phyloP scores from a whole-genome alignment of 1,140 invertebrate species.

The Drosophila busckii region DNA sequence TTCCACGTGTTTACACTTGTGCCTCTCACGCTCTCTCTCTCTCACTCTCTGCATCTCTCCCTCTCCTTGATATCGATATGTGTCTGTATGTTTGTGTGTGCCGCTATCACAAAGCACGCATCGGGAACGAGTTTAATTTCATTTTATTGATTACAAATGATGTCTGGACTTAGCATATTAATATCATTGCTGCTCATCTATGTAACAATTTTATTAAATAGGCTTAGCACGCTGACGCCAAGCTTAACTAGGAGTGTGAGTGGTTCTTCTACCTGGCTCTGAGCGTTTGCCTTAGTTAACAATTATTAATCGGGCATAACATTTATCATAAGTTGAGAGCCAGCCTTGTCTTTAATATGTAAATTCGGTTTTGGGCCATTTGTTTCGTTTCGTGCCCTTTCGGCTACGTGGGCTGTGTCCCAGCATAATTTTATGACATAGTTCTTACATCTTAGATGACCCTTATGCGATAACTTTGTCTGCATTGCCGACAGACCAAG shows the following conservation, averaged over 20 bases:
- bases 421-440: conserved; percentile 28
- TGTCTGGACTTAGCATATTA: conserved; percentile 38
- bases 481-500: conserved; percentile 41
- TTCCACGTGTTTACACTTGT: conserved; percentile 70
- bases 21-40: too few species aligned
- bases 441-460: conserved; percentile 28
- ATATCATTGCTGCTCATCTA: conserved; percentile 45
- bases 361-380: conserved; percentile 32
- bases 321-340: conserved; percentile 58
- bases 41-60: too few species aligned
- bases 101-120: conserved; percentile 64
- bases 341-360: conserved; percentile 46
- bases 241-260: conserved; percentile 1
- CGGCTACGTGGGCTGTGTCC: conserved; percentile 31
- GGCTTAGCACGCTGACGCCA: conserved; percentile 24
- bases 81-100: not conserved
- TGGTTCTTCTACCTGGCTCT: conserved; percentile 35
- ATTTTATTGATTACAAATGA: conserved; percentile 75
- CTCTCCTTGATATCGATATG: conserved; percentile 1
- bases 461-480: conserved; percentile 49
- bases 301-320: conserved; percentile 78
- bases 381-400: conserved; percentile 40
- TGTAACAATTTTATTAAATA: conserved; percentile 73
- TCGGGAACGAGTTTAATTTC: conserved; percentile 44
- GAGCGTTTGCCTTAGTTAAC: conserved; percentile 66